A percentile compares a stretch with the other conserved stretches of the same genome.
These are phyloP conservation scores for Thomomys bottae DNA, from an alignment of 2,113 vertebrate genomes.

Conservation along the genomic window DNA sequence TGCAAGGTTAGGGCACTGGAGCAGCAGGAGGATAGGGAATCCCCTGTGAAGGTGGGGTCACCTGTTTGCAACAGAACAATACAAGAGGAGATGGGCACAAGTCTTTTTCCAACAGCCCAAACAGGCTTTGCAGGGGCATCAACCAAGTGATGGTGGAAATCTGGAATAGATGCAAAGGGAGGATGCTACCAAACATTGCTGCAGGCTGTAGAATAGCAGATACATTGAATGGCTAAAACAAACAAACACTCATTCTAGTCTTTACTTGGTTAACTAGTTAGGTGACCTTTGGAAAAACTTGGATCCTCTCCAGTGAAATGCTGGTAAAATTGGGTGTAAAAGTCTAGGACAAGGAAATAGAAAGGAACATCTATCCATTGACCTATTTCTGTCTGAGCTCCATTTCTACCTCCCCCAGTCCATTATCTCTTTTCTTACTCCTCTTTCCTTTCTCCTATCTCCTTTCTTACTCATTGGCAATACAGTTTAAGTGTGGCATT, in stretches of 20 bases:
- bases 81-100: background rate
- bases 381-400: background rate
- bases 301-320: background rate
- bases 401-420: rapidly evolving
- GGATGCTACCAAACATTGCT: background rate
- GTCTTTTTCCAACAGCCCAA: background rate
- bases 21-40: background rate
- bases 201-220: no score
- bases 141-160: background rate
- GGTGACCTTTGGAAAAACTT: background rate
- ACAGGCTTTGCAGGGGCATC: background rate
- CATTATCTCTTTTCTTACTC: background rate
- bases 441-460: background rate
- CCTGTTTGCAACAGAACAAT: background rate
- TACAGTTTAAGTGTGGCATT: background rate
- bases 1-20: background rate
- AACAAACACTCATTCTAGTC: no score
- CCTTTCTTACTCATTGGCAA: background rate
- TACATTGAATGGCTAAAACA: background rate
- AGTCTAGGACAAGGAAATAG: background rate
- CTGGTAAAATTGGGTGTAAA: background rate
- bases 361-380: background rate
- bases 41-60: rapidly evolving
- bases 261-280: background rate
- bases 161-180: background rate